These are phyloP conservation scores for Epinephelus awoara DNA, from an alignment of 2,797 vertebrate genomes.

Conservation along the genomic window DNA sequence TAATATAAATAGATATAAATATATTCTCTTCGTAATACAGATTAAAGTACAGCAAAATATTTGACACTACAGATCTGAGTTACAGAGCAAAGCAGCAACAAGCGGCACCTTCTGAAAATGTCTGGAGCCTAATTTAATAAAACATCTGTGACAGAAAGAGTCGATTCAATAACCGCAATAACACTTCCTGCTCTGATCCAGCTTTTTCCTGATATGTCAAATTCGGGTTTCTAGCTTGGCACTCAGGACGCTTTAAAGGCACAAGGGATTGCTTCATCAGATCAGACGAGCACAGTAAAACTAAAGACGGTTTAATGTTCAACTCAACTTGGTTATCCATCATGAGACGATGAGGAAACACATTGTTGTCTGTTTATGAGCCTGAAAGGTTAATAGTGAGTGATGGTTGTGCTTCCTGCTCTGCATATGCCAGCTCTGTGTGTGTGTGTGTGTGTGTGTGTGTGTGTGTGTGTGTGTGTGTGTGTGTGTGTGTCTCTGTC, in stretches of 20 bases:
- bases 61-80: not conserved
- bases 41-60: not conserved
- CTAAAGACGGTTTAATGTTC: slow-evolving; percentile 33
- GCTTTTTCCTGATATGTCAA: slow-evolving; percentile 21
- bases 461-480: slow-evolving; percentile 6
- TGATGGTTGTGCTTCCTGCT: slow-evolving; percentile 16
- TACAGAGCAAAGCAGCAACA: slow-evolving; percentile 19
- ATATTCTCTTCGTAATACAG: not conserved
- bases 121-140: slow-evolving; percentile 36
- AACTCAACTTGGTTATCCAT: slow-evolving; percentile 9
- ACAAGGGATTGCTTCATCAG: not conserved
- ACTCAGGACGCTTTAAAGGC: not conserved
- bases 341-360: not conserved
- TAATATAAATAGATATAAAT: not conserved
- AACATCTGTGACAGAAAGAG: slow-evolving; percentile 33
- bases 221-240: not conserved
- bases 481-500: slow-evolving; percentile 15
- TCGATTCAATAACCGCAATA: slow-evolving; percentile 37
- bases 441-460: slow-evolving; percentile 15
- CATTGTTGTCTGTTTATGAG: slow-evolving; percentile 36
- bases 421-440: slow-evolving; percentile 38
- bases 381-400: slow-evolving; percentile 15
- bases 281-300: slow-evolving; percentile 16
- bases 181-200: slow-evolving; percentile 5
- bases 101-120: slow-evolving; percentile 14